Evolutionary conservation across 2,113 vertebrate genomes (phyloP).

Genomic region (Ifrita kowaldi): DNA sequence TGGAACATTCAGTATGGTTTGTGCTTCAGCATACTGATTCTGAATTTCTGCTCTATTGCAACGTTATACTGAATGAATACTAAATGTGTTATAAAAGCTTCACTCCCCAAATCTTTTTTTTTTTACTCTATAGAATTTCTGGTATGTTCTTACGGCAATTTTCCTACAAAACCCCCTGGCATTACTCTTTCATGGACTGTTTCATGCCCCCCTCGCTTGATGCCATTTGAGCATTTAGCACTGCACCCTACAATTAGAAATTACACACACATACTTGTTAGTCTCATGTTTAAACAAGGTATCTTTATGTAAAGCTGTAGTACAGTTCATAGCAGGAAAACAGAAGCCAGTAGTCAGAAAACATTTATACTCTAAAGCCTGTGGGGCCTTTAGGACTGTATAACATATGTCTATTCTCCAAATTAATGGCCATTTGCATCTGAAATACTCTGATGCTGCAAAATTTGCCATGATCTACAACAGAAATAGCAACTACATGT

Average conservation of each 20-base stretch:
- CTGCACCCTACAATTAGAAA: not conserved
- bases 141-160: not conserved
- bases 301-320: not conserved
- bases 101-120: not conserved
- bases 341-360: not conserved
- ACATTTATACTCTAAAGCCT: conserved; percentile 14
- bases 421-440: not conserved
- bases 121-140: not conserved
- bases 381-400: conserved; percentile 45
- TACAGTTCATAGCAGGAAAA: not conserved
- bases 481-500: not conserved
- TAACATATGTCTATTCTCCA: conserved; percentile 8
- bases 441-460: not conserved
- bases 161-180: not conserved
- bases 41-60: not conserved
- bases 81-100: not conserved
- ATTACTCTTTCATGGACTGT: not conserved
- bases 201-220: not conserved
- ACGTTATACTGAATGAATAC: not conserved
- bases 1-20: not conserved
- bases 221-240: not conserved
- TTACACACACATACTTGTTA: not conserved
- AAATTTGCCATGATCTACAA: not conserved
- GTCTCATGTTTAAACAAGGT: not conserved
- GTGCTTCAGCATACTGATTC: not conserved